These are phyloP conservation scores for Ptychoptera albimana DNA, from an alignment of 2,888 invertebrate genomes.

Conservation along the genomic window DNA sequence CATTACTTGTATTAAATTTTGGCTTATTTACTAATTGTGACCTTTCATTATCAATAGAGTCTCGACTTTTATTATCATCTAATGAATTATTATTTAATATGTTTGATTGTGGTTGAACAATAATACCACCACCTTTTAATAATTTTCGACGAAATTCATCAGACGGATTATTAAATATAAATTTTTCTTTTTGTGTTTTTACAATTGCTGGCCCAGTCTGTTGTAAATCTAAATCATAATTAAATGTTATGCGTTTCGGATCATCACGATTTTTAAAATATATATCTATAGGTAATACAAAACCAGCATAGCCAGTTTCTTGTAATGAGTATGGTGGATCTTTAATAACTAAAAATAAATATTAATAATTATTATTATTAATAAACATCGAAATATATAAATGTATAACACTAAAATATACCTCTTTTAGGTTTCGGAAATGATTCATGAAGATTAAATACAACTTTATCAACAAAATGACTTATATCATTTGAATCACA, in stretches of 20 bases:
- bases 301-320: conserved; percentile 94
- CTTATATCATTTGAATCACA: conserved; percentile 75
- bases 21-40: conserved; percentile 52
- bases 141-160: conserved; percentile 82
- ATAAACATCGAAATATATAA: not conserved
- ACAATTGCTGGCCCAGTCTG: conserved; percentile 54
- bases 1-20: conserved; percentile 33
- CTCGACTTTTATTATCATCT: conserved; percentile 39
- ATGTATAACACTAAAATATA: conserved; percentile 27
- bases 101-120: conserved; percentile 11
- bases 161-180: conserved; percentile 68
- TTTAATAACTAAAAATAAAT: conserved; percentile 55
- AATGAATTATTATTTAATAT: conserved; percentile 23
- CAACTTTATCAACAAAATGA: conserved; percentile 82
- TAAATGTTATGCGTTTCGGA: conserved; percentile 67
- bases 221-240: conserved; percentile 76
- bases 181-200: conserved; percentile 60
- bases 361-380: conserved; percentile 5
- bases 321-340: conserved; percentile 81
- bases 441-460: conserved; percentile 80
- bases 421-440: conserved; percentile 86
- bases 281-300: conserved; percentile 77
- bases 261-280: conserved; percentile 79
- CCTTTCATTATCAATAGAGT: conserved; percentile 39
- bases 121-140: conserved; percentile 68